Conservation (phyloP, 2,113 vertebrate species). For the Notarius lentiginosus region DNA sequence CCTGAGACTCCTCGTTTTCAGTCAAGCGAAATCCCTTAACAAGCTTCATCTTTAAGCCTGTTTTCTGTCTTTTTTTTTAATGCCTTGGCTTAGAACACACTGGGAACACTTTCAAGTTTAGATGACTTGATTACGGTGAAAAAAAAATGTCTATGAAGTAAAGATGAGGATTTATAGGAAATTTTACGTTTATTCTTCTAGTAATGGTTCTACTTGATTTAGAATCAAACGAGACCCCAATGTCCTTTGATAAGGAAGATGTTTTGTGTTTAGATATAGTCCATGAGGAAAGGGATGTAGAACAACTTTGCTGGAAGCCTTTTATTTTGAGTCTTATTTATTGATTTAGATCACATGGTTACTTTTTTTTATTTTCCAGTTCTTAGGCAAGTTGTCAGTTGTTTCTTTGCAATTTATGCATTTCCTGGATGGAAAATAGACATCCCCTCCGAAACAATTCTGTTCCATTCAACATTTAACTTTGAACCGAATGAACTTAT, state of each 20-base stretch:
- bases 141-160: constrained; percentile 28
- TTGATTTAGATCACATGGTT: neutral
- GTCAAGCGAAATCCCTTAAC: constrained; percentile 72
- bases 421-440: neutral
- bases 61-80: constrained; percentile 49
- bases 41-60: constrained; percentile 76
- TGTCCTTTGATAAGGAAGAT: constrained; percentile 24
- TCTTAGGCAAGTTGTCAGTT: neutral
- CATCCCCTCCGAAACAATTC: neutral
- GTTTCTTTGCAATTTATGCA: neutral
- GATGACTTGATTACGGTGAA: constrained; percentile 67
- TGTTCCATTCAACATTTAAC: neutral
- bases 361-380: neutral
- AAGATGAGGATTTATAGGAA: constrained; percentile 20
- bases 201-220: neutral
- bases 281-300: neutral
- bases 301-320: neutral
- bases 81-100: constrained; percentile 76
- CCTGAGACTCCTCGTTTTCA: constrained; percentile 61
- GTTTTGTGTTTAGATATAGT: constrained; percentile 2
- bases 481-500: neutral
- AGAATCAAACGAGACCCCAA: constrained; percentile 20
- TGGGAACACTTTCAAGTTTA: constrained; percentile 71
- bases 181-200: constrained; percentile 12
- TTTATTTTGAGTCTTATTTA: neutral